Percentiles rank a stretch among this genome's conserved stretches.
Conservation (phyloP, 2,797 vertebrate genomes). For the Ceryle rudis region DNA sequence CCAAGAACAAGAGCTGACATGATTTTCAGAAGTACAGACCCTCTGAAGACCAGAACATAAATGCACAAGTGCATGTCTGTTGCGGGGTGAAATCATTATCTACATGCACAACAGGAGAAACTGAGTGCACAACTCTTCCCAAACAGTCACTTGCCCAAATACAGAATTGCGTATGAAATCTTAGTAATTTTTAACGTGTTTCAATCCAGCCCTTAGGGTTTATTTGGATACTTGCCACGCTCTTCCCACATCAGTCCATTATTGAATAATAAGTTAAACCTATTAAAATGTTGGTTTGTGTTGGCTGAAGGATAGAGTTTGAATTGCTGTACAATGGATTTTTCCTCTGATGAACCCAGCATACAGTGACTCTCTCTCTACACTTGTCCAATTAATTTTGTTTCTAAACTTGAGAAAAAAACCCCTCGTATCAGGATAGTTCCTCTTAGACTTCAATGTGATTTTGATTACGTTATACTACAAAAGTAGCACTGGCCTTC, state of each 20-base stretch:
- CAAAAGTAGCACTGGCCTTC: slow-evolving; percentile 57
- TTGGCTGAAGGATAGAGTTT: neutral
- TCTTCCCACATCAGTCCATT: neutral
- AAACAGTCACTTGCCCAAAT: neutral
- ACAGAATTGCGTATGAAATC: neutral
- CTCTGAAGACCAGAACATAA: neutral
- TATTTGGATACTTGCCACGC: slow-evolving; percentile 5
- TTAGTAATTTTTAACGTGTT: neutral
- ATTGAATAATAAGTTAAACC: slow-evolving; percentile 17
- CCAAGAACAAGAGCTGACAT: neutral
- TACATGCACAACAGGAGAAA: fast-evolving
- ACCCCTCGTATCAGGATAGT: neutral
- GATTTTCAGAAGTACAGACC: neutral
- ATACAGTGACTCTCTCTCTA: neutral
- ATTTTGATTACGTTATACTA: slow-evolving; percentile 50
- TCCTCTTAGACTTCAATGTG: slow-evolving; percentile 43
- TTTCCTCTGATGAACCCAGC: slow-evolving; percentile 1
- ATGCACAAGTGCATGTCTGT: fast-evolving
- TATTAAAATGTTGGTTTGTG: slow-evolving; percentile 20
- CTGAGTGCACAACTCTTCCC: neutral
- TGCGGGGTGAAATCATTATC: neutral
- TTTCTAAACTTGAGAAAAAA: slow-evolving; percentile 10
- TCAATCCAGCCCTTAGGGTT: neutral
- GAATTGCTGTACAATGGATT: slow-evolving; percentile 29
- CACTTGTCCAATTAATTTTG: slow-evolving; percentile 55